Base-by-base conservation (phyloP, 2,113 vertebrate species). In the Struthidea cinerea region DNA sequence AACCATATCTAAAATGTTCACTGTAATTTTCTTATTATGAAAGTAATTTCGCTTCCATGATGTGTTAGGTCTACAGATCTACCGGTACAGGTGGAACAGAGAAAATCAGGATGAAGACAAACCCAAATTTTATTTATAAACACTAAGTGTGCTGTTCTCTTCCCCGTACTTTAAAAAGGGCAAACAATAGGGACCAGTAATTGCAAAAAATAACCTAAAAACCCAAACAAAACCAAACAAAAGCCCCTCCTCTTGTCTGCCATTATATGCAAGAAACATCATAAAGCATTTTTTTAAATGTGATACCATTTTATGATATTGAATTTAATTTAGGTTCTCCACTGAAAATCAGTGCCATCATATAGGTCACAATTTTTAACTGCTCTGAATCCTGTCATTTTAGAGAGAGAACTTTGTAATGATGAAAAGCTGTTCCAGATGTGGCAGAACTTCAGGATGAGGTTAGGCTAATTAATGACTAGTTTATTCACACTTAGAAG, bases 161-260 rank as follows among this genome's bases (percentile, higher is more conserved):
- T 87, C 73, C 35, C 3, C 16, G 10, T 13, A 49, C 3, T 39
- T 44, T 16, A 55, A 28, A 27, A 68, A 79, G 82, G 33, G 20
- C 9, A 83, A 81, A 49, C 5, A 65, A 24, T 4, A 47, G 19
- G 50, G 11, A 32, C 2, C 5, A 64, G 5, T 18, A 75, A 64
- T 13, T 46, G 6, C 12, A 56, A 73, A 60, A 59, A 56, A 87
- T 73, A 2, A 10, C 18, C 18, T 13, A 39, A 55, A 46, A 39
- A 8, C 5, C 7, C 26, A 37, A 24, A 23, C 4, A 24, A 67
- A n/a, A 24, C 3, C 3, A 42, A 42, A 8, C 3, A 18, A 26
- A 35, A 23, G 5, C 1, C 0, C 3, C 2, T 32, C 4, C 3
- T 28, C 21, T 42, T 59, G 3, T n/a, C 15, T 79, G 19, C 15